Evolutionary conservation across 2,888 invertebrate genomes (phyloP).

Genomic region (Argyra leucocephala): DNA sequence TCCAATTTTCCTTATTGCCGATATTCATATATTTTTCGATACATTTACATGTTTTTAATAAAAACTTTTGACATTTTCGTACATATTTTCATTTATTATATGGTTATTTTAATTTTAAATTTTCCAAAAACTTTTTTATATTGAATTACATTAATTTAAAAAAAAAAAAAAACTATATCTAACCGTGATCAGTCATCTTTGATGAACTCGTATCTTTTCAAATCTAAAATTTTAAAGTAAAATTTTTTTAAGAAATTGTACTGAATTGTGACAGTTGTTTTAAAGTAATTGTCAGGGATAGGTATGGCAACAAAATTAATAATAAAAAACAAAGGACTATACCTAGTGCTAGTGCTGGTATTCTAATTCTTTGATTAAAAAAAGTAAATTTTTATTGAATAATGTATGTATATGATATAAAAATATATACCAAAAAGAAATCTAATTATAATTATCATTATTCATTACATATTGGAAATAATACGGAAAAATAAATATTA

Average conservation of each 20-base stretch:
- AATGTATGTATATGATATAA: no score
- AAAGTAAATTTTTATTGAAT: no score
- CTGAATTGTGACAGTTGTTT: neutral
- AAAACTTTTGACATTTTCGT: neutral
- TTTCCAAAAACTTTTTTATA: neutral
- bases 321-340: no score
- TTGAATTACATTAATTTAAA: neutral
- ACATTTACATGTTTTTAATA: neutral
- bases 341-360: no score
- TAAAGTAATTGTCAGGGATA: no score
- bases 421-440: no score
- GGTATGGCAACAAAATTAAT: no score
- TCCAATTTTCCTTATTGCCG: neutral
- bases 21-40: neutral
- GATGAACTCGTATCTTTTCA: neutral
- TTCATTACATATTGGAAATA: no score
- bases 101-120: neutral
- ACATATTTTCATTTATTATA: neutral
- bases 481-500: no score
- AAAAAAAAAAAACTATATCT: neutral
- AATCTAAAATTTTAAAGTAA: neutral
- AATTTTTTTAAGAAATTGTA: neutral
- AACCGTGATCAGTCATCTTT: constrained; percentile 4
- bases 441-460: no score
- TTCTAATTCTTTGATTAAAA: no score